phyloP scores from a whole-genome alignment of 2,888 invertebrate genomes.

The Dolomedes plantarius region DNA sequence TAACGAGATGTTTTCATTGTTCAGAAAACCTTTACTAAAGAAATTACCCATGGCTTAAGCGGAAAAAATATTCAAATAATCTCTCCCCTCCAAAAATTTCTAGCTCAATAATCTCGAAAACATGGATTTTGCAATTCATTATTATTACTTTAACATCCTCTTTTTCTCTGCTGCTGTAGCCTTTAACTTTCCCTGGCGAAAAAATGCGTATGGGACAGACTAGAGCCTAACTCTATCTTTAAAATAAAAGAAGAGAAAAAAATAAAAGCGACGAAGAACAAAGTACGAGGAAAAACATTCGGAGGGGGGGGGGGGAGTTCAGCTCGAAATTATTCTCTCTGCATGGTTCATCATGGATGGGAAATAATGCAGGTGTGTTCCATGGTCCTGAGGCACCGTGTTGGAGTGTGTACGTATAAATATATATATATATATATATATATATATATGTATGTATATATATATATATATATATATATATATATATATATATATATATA shows the following conservation, averaged over 20 bases:
- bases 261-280: slow-evolving; percentile 27
- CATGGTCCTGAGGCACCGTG: not conserved
- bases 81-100: not conserved
- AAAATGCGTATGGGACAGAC: slow-evolving; percentile 40
- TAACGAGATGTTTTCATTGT: slow-evolving; percentile 2
- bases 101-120: not conserved
- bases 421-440: slow-evolving; percentile 13
- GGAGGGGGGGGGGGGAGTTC: slow-evolving; percentile 20
- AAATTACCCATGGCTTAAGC: not conserved
- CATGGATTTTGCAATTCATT: slow-evolving; percentile 9
- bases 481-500: slow-evolving; percentile 34
- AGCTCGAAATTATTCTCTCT: slow-evolving; percentile 49
- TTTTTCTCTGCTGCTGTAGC: not conserved
- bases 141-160: not conserved
- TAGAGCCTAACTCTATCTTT: slow-evolving; percentile 29
- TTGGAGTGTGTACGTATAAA: slow-evolving; percentile 24
- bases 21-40: not conserved
- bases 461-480: slow-evolving; percentile 50
- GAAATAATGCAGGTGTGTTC: slow-evolving; percentile 46
- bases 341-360: slow-evolving; percentile 62
- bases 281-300: slow-evolving; percentile 46
- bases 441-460: slow-evolving; percentile 15
- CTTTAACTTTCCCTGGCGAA: slow-evolving; percentile 39
- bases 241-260: slow-evolving; percentile 24
- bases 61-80: slow-evolving; percentile 9